phyloP scores from a whole-genome alignment of 2,113 vertebrate genomes.

The Dromaius novaehollandiae region DNA sequence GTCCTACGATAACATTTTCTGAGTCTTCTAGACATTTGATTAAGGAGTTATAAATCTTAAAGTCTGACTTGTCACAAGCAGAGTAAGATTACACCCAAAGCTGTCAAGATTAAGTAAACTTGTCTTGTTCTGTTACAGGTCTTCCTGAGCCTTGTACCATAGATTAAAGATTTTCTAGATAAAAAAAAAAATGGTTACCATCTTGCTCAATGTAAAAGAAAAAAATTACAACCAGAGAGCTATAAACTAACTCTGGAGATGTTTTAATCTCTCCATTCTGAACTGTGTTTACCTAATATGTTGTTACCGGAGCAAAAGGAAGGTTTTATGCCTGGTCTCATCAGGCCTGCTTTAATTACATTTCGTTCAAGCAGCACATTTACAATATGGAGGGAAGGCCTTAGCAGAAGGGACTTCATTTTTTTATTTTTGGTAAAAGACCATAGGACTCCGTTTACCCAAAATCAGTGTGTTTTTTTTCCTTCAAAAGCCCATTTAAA shows the following conservation, averaged over 20 bases:
- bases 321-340: background rate
- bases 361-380: conserved; percentile 37
- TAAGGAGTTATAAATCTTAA: conserved; percentile 90
- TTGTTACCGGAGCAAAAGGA: conserved; percentile 36
- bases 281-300: conserved; percentile 65
- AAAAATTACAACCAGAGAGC: conserved; percentile 59
- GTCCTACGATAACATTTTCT: conserved; percentile 85
- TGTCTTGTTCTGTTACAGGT: conserved; percentile 86
- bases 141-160: conserved; percentile 83
- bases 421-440: background rate
- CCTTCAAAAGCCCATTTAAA: conserved; percentile 40
- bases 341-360: conserved; percentile 51
- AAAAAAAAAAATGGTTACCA: conserved; percentile 79
- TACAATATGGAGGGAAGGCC: conserved; percentile 12
- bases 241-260: conserved; percentile 67
- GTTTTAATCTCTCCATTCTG: conserved; percentile 52
- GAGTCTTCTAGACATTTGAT: conserved; percentile 89
- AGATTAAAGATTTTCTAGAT: conserved; percentile 84
- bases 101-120: conserved; percentile 91
- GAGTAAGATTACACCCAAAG: conserved; percentile 86
- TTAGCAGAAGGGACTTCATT: background rate
- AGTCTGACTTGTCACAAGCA: conserved; percentile 86
- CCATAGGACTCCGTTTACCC: conserved; percentile 13
- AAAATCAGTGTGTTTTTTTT: conserved; percentile 2
- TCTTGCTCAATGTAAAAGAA: conserved; percentile 70